Evolutionary conservation across 2,113 vertebrate species (phyloP).

Genomic region (Heteronetta atricapilla): DNA sequence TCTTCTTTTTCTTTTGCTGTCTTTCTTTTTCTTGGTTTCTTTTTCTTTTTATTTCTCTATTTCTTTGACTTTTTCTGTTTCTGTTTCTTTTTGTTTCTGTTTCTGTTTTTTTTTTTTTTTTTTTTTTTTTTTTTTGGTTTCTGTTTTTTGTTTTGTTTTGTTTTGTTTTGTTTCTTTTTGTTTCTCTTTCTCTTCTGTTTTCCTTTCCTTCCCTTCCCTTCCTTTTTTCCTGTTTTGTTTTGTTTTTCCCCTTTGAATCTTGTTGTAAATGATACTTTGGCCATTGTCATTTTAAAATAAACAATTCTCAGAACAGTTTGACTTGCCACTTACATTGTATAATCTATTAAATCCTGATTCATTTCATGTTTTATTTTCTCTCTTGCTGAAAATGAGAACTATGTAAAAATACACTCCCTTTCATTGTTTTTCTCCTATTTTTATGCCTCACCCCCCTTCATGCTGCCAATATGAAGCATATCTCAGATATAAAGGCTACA

Average conservation of each 20-base stretch:
- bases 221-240: neutral
- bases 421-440: neutral
- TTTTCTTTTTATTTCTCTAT: too few species aligned
- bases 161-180: too few species aligned
- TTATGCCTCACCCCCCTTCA: neutral
- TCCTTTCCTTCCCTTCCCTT: too few species aligned
- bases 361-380: slow-evolving; percentile 29
- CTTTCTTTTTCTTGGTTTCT: too few species aligned
- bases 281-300: neutral
- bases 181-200: too few species aligned
- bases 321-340: neutral
- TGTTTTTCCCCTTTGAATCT: neutral
- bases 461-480: neutral
- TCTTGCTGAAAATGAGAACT: slow-evolving; percentile 40
- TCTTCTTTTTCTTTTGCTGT: too few species aligned
- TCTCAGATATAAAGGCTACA: neutral
- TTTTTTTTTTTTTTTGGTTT: too few species aligned
- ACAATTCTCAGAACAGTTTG: neutral
- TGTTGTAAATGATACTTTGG: neutral
- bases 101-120: too few species aligned
- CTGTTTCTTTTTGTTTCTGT: too few species aligned
- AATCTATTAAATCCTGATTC: neutral
- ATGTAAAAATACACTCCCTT: slow-evolving; percentile 22
- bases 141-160: too few species aligned
- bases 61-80: too few species aligned